Base-by-base conservation (phyloP, 2,113 vertebrate genomes). In the Sinocyclocheilus anshuiensis region DNA sequence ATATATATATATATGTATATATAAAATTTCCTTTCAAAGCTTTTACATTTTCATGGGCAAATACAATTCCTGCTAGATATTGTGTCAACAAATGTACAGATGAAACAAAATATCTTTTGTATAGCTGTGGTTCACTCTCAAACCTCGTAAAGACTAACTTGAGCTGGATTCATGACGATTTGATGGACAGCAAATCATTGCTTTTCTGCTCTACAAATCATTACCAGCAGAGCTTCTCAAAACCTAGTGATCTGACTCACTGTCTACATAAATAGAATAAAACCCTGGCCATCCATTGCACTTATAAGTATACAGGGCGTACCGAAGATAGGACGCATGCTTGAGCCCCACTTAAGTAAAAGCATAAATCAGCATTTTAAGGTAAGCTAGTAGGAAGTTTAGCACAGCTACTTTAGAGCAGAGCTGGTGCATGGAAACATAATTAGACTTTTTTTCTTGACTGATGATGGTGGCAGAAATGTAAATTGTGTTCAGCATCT, bases 391-490 rank as follows among this genome's bases (percentile, higher is more conserved):
- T 9, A 26, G 4, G 75, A 29, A 11, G 45, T 24, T 18, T n/a
- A 75, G 36, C 26, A 22, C 78, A 81, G 79, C 24, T 65, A 76
- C 22, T 75, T 36, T 29, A 22, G 9, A 88, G 91, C 89, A 90
- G 87, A 92, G 89, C 91, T 90, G 90, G 91, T 90, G 90, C 90
- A 90, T 91, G 91, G 77, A 90, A 90, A 87, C 91, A 92, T 93
- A 92, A 94, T 94, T 92, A 92, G 89, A 88, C 87, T 74, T 86
- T 91, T 92, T 91, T 92, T 92, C 72, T 26, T 63, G 55, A 63
- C 57, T 48, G 69, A 84, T 91, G 92, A 91, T 92, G 93, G 90
- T 92, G 91, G 90, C 91, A 91, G 91, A 91, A 86, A 89, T 93
- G 92, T 92, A 92, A 92, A 93, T 92, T 91, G 88, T 88, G 77